Evolutionary conservation across 2,888 invertebrate genomes (phyloP).

Genomic region (Cosmopolites sordidus): DNA sequence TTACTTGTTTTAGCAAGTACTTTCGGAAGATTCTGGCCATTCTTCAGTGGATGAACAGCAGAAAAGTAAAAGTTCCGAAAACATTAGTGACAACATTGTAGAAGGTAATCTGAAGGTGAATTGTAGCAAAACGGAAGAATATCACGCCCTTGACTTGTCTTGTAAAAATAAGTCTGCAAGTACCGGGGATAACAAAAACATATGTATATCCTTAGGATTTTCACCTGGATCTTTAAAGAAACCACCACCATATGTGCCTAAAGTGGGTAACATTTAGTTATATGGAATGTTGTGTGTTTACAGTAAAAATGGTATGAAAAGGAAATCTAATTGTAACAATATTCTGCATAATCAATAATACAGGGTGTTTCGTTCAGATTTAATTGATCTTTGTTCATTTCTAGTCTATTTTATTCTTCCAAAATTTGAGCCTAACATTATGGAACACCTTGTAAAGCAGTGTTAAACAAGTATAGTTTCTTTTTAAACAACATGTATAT

Average conservation of each 20-base stretch:
- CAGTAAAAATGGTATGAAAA: no score
- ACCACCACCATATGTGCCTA: conserved; percentile 9
- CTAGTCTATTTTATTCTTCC: no score
- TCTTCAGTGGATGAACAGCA: conserved; percentile 17
- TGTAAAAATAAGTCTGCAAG: conserved; percentile 3
- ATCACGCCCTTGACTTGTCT: conserved; percentile 13
- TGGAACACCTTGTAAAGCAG: no score
- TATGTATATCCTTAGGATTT: background rate
- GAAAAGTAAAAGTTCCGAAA: conserved; percentile 1
- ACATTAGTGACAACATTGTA: background rate
- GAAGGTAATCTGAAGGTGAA: background rate
- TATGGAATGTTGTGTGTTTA: no score
- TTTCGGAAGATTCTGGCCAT: conserved; percentile 16
- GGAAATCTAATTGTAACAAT: no score
- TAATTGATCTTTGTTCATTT: no score
- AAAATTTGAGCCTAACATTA: no score
- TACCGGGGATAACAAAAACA: background rate
- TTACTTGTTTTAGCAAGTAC: conserved; percentile 2
- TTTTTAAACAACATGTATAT: no score
- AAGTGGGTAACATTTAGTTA: no score
- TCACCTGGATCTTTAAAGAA: background rate
- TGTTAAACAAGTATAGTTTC: no score
- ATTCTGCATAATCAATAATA: no score
- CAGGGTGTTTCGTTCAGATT: no score
- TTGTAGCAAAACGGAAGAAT: conserved; percentile 5